Evolutionary conservation across 1,140 invertebrate genomes (phyloP), one percentile per base, ranked within the genome.

Genomic region (Scylla paramamosain): DNA sequence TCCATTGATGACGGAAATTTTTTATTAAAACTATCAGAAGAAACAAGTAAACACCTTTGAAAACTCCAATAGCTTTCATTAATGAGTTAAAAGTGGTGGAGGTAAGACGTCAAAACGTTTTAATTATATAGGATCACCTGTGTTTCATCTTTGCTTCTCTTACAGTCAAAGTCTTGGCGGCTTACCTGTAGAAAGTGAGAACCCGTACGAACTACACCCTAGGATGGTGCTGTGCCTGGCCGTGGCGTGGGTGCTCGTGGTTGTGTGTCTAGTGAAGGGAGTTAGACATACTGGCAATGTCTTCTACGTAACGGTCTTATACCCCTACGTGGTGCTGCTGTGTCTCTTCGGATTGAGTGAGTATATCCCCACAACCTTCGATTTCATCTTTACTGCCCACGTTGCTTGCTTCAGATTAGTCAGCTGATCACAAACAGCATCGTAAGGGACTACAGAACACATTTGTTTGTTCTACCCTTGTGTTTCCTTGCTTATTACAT

Each of bases 261-360:
- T 25, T 12, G 46, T n/a, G 59, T 48, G 20, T 46, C 32, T 96
- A 12, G 59, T 32, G 0, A 14, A 67, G 39, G 95, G 95, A 4
- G 92, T 94, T 12, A 48, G 52, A 88, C 7, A 31, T 0, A n/a
- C 28, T 10, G 90, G 94, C 77, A 96, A 92, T 14, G 20, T 96
- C 31, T n/a, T 97, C 20, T 97, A 97, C 92, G 96, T 97, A 94
- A 97, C 97, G 1, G 97, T 97, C 16, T 87, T 97, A 25, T 97
- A 97, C 95, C 97, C 97, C 4, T 97, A 97, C 92, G 93, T 97
- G 32, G 96, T 97, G 87, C 96, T 97, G 14, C 96, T 96, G 10
- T 96, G 97, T 32, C 95, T 97, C 46, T 32, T 89, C 14, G 87
- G 28, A 16, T 0, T 52, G n/a, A 88, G 93, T 94, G 25, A 88